These are phyloP conservation scores for Poecilia gillii DNA, from an alignment of 2,797 vertebrate genomes.

Conservation along the genomic window DNA sequence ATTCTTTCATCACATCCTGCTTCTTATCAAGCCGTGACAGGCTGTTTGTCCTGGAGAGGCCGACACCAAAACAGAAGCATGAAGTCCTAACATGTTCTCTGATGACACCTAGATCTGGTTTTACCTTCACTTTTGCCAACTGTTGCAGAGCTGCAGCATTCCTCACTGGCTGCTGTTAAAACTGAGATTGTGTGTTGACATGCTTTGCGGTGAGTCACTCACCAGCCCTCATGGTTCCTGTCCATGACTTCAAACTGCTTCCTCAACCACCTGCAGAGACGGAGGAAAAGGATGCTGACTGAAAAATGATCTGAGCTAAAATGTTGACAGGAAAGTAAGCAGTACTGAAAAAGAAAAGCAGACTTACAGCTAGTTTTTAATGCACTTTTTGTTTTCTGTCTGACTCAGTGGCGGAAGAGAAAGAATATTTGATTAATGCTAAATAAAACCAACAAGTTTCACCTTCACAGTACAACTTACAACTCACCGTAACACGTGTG, in stretches of 20 bases:
- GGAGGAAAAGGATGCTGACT: constrained; percentile 1
- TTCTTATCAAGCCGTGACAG: constrained; percentile 72
- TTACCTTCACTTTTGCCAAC: neutral
- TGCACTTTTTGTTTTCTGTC: neutral
- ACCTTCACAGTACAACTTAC: neutral
- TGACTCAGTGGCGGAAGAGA: neutral
- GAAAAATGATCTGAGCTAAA: neutral
- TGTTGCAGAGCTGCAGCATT: constrained; percentile 11
- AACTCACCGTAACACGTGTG: neutral
- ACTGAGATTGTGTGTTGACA: constrained; percentile 29
- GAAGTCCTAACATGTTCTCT: neutral
- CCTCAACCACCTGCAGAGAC: constrained; percentile 81
- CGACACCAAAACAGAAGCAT: constrained; percentile 60
- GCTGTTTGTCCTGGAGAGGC: constrained; percentile 68
- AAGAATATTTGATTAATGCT: neutral
- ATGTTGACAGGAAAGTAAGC: constrained; percentile 5
- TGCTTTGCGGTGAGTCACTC: constrained; percentile 44
- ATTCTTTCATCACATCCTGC: constrained; percentile 75
- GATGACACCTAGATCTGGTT: neutral
- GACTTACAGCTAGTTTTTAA: neutral
- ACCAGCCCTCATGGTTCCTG: constrained; percentile 87
- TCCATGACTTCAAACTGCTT: constrained; percentile 89
- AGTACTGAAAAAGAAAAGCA: neutral
- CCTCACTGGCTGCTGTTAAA: constrained; percentile 11
- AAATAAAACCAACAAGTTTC: neutral